Base-by-base conservation (phyloP, 92 coral and sea anemone genomes). In the Isaurus tuberculatus region DNA sequence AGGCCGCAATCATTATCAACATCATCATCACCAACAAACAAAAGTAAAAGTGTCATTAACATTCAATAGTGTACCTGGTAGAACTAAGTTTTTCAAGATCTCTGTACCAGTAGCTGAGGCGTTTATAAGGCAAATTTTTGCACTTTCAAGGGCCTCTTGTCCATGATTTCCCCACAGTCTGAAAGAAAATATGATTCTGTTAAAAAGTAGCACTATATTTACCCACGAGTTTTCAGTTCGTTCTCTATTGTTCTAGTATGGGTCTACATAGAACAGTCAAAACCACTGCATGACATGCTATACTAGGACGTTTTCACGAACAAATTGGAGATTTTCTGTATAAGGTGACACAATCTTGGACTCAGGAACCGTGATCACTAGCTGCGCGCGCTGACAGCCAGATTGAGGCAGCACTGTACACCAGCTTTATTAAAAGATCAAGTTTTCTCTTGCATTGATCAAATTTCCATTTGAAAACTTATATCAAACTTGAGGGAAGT, bases 111-210 rank as follows among this genome's bases (percentile, higher is more conserved):
- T 92, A 28, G 98, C 98, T 10, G 99, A 86, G 26, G 99, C 99
- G 90, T 94, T 96, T 17, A 96, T 90, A 31, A 96, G 88, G 74
- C 99, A 96, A 57, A 96, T 87, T 83, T 91, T 93, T 28, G 99
- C 98, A 83, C 79, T 89, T 81, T 96, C 97, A 17, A 96, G 88
- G 63, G 93, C 91, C 25, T 65, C 85, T 55, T 96, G 99, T 25
- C 99, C 99, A 80, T 96, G 99, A 73, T 96, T 98, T 43, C 99
- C 99, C 99, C 99, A 96, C 79, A 96, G 68, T 78, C 99, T 96
- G 31, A 70, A 26, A 53, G 20, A 3, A 22, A 67, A 32, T 16
- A 8, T 65, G 3, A n/a, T n/a, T 11, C 65, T 19, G 27, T 9
- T 57, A 9, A 57, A 57, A 57, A 46, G 53, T 19, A 57, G 27